Evolutionary conservation across 1,140 invertebrate species (phyloP), one percentile per base, ranked within the genome.

Genomic region (Listronotus oregonensis): DNA sequence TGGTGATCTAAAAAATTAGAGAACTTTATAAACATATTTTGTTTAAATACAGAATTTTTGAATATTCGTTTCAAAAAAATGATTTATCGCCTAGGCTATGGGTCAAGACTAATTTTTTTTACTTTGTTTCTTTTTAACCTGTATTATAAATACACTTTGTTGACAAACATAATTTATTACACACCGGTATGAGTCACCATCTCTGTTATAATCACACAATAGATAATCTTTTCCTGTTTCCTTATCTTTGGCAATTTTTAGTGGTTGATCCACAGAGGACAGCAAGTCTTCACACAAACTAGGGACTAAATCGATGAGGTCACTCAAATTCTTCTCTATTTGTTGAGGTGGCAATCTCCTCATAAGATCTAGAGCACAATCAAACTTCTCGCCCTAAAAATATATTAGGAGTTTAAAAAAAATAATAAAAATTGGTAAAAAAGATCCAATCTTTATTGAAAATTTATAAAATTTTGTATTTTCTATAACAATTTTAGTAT

Each of bases 341-440:
- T 98, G 93, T 82, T 99, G 97, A 67, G 98, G 98, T 69, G 98
- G 98, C 75, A 99, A 82, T 73, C 98, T 89, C 73, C 98, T 84
- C 97, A 99, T 99, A 74, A 99, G 85, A 85, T 99, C 98, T 73
- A 99, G 82, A 42, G 97, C 96, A 85, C 95, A 97, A 82, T 99
- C 97, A 86, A 99, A 91, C 82, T 96, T 90, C 77, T 98, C 96
- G 76, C 92, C 94, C 95, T 97, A 78, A 69, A 88, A 87, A 67
- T 61, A 74, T 51, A 43, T 50, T 34, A 34, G 32, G 32, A 37
- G 34, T 4, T 10, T 37, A 37, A 9, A 8, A 9, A 8, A 37
- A 37, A 37, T 37, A 37, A 8, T 10, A 37, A 37, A 37, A 10
- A 4, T 37, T n/a, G n/a, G n/a, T n/a, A n/a, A n/a, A n/a, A n/a